phyloP scores from a whole-genome alignment of 2,888 invertebrate species.

The Hyles lineata region DNA sequence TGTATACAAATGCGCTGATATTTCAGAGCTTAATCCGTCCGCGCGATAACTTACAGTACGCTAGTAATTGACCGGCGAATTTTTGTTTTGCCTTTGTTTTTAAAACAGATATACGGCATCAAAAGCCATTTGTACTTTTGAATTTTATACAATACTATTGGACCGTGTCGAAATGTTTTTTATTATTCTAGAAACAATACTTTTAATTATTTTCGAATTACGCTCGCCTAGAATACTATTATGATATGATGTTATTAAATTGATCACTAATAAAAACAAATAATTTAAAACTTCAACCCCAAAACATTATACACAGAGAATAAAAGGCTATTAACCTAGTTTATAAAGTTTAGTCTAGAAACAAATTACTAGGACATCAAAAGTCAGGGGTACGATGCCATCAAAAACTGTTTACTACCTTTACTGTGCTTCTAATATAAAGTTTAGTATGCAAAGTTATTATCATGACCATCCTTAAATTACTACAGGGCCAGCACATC shows the following conservation, averaged over 20 bases:
- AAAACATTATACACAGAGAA: background rate
- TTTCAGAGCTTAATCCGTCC: conserved; percentile 20
- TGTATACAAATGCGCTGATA: conserved; percentile 24
- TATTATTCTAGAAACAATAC: too few relatives aligned
- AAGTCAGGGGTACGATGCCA: too few relatives aligned
- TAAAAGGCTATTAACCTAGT: background rate
- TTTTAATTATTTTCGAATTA: too few relatives aligned
- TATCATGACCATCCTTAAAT: too few relatives aligned
- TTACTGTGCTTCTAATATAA: too few relatives aligned
- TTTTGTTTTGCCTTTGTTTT: conserved; percentile 5
- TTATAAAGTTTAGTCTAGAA: background rate
- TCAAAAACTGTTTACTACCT: too few relatives aligned
- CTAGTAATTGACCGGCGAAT: conserved; percentile 18
- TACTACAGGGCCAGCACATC: too few relatives aligned
- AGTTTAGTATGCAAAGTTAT: too few relatives aligned
- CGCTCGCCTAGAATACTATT: too few relatives aligned
- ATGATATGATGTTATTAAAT: too few relatives aligned
- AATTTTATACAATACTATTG: background rate
- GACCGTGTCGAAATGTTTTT: background rate
- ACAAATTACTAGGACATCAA: too few relatives aligned
- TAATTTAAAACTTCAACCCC: background rate
- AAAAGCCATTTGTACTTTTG: background rate
- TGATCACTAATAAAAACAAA: too few relatives aligned
- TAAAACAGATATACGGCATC: background rate
- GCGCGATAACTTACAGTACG: conserved; percentile 19